A percentile compares a stretch with the other conserved stretches of the same genome.
Evolutionary conservation across 2,113 vertebrate genomes (phyloP).

Genomic region (Mus spicilegus): DNA sequence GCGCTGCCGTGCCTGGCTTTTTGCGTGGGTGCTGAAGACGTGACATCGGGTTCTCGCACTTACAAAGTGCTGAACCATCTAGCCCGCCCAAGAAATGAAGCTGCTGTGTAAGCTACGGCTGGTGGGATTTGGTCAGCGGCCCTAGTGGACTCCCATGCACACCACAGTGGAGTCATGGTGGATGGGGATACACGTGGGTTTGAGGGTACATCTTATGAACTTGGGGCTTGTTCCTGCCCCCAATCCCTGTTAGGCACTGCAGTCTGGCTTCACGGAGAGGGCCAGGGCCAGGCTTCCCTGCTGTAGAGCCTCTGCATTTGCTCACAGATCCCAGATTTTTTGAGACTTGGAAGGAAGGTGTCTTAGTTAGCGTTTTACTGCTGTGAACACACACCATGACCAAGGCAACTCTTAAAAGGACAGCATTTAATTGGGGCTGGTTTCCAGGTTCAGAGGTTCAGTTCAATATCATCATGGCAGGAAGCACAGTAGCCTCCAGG

Average conservation of each 20-base stretch:
- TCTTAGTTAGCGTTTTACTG: no score
- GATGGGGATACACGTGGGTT: no score
- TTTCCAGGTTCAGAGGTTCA: no score
- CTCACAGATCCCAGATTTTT: neutral
- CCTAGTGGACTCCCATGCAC: no score
- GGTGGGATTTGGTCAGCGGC: rapidly evolving
- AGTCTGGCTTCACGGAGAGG: rapidly evolving
- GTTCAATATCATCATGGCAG: no score
- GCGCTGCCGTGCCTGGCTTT: neutral
- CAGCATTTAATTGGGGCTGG: no score
- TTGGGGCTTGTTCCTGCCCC: rapidly evolving
- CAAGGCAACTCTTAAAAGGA: no score
- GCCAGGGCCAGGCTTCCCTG: neutral
- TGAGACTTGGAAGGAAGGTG: neutral
- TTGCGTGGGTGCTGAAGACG: neutral
- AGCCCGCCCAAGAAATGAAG: neutral
- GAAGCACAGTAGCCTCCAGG: no score
- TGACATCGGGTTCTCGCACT: no score
- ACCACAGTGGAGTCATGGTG: neutral
- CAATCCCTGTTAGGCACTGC: rapidly evolving
- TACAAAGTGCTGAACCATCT: neutral
- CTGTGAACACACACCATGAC: no score
- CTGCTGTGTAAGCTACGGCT: no score
- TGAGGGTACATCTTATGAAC: rapidly evolving
- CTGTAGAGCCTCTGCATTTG: neutral